A percentile compares a stretch with the other conserved stretches of the same genome.
phyloP scores from a whole-genome alignment of 2,797 vertebrate genomes.

The Acanthis flammea region DNA sequence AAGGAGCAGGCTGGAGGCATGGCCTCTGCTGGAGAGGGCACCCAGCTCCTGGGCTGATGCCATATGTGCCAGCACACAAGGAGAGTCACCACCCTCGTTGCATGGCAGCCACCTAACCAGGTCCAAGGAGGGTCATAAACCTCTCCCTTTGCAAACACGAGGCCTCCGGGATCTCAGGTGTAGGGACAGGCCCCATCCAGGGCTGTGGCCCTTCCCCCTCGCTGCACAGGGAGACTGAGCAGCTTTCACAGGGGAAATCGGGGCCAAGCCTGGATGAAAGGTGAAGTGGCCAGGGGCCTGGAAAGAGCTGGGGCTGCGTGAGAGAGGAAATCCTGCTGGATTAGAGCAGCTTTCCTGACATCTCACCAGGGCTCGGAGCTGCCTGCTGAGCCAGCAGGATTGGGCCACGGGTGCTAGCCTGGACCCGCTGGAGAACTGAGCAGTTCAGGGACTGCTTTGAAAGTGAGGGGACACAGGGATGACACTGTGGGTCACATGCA shows the following conservation, averaged over 20 bases:
- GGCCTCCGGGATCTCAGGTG: background rate
- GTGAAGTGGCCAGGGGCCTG: background rate
- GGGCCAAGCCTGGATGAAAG: constrained; percentile 38
- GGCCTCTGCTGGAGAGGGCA: background rate
- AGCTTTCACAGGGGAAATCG: background rate
- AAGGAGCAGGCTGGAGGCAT: too few relatives aligned
- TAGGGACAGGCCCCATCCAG: background rate
- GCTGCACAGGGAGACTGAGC: background rate
- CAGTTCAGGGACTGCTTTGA: rapidly evolving
- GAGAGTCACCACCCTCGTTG: background rate
- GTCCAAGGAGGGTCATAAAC: background rate
- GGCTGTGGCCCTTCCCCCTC: background rate
- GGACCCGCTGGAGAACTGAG: rapidly evolving
- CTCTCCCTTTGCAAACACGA: background rate
- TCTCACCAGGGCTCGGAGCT: background rate
- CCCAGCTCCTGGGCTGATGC: rapidly evolving
- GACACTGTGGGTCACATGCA: background rate
- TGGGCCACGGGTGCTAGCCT: background rate
- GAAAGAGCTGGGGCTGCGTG: background rate
- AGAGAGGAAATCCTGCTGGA: constrained; percentile 39
- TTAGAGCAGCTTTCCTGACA: constrained; percentile 9
- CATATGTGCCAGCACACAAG: background rate
- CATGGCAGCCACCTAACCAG: background rate
- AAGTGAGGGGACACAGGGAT: background rate
- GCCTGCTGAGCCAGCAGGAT: constrained; percentile 17